Base-by-base conservation (phyloP, 92 coral and sea anemone species). In the Phenganax marumi region DNA sequence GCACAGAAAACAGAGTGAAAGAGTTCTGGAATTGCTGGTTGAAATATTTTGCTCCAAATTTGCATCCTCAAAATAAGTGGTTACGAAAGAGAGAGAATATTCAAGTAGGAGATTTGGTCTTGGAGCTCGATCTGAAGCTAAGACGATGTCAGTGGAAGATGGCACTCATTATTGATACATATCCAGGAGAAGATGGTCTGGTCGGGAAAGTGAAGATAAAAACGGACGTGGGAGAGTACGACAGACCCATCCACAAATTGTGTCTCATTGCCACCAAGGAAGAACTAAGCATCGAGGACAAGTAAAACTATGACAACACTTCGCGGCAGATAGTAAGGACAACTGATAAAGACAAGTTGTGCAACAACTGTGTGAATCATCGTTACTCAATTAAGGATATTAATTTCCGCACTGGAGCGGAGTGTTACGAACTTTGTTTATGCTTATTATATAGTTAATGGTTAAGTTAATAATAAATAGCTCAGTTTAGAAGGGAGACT, bases 1-100 rank as follows among this genome's bases (percentile, higher is more conserved):
- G 82, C 61, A 47, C 70, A 12, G 63, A 82, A 53, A 87, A 64
- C 33, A 72, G 87, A 66, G 57, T 39, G 70, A 25, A 51, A 17
- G 86, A 89, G 33, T 87, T 87, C 65, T 84, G 92, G 88, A 52
- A 19, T 4, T 73, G 75, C 53, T 89, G 92, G 92, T 79, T 89
- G 78, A 89, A 75, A 72, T 89, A 83, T 73, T 87, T 89, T 50
- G 75, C 90, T 3, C 86, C 90, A 0, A 78, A 76, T 51, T 70
- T 89, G 26, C 55, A 87, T 6, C 90, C 90, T 5, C 62, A 89
- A 17, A 89, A 86, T 70, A 86, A 85, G 75, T 86, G 89, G 89
- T 86, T 46, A 55, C 21, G 72, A 52, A 23, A 9, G 13, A 76
- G 86, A 77, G 89, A 86, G 65, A 86, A 81, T 86, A 80, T 86